Base-by-base conservation (phyloP, 2,113 vertebrate genomes). In the Leucoraja erinaceus region DNA sequence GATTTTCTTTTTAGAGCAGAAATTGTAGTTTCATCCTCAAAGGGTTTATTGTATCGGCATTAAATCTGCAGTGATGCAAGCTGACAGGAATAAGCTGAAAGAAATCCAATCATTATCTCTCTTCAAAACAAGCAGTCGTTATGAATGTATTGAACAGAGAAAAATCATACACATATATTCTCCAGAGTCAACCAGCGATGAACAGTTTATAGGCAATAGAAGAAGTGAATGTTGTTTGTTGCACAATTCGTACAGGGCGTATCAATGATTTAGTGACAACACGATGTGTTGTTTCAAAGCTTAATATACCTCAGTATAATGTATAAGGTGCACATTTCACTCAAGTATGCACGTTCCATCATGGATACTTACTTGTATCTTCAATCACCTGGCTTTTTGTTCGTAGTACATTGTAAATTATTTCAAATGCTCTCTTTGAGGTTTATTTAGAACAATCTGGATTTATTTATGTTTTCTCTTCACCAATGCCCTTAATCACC, bases 71-170 rank as follows among this genome's bases (percentile, higher is more conserved):
- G 54, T n/a, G 81, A 61, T 61, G 25, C 81, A 84, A 84, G 59
- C 8, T 61, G 81, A 84, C 25, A 84, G 81, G 25, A 61, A 61
- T 84, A 59, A 84, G 59, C 54, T 84, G 10, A 54, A 84, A 59
- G 56, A 84, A 84, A 61, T 84, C 81, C 56, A 54, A 84, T 84
- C 54, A 61, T 84, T 5, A n/a, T 84, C 81, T 61, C 22, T 22
- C 4, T 84, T 83, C 79, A 83, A 83, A 11, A 83, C 2, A 83
- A 28, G 4, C 54, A 47, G 25, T 59, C 28, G 81, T 84, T 84
- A 61, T n/a, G 25, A 84, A 83, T 83, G 79, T 56, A 83, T 59
- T 83, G 79, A 83, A 83, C 47, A 83, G 79, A 83, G 54, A 83
- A 83, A 84, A 47, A 61, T 61, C 9, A 84, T 61, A 79, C 16